Conservation (phyloP, 64 coral and sea anemone genomes). For the Hydrozoanthus tunicans region DNA sequence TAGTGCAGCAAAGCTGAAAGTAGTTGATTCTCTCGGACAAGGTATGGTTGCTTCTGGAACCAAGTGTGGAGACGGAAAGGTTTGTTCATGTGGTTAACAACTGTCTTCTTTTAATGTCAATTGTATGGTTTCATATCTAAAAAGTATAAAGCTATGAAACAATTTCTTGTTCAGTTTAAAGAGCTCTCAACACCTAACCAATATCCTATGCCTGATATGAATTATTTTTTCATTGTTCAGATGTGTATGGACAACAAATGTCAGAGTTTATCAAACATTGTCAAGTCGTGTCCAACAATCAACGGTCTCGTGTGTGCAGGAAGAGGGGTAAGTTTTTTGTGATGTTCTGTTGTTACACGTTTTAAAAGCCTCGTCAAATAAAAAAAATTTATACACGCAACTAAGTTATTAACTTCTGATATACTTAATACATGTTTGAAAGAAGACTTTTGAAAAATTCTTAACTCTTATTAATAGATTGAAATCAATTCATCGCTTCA, state of each 20-base stretch:
- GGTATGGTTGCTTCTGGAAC: slow-evolving; percentile 49
- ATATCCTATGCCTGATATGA: no score
- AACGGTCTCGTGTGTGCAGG: background rate
- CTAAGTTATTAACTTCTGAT: no score
- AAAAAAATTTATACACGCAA: no score
- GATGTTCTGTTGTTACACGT: no score
- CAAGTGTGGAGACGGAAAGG: slow-evolving; percentile 24
- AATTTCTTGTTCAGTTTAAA: no score
- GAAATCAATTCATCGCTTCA: no score
- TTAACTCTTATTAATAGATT: no score
- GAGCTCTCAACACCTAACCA: no score
- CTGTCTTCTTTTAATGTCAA: background rate
- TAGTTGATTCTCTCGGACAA: background rate
- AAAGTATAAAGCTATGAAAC: background rate
- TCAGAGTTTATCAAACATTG: background rate
- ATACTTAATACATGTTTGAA: no score
- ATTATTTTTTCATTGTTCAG: background rate
- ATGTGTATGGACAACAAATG: slow-evolving; percentile 5
- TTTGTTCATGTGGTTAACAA: background rate
- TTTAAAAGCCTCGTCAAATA: no score
- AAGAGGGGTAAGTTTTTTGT: background rate
- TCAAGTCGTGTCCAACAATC: background rate
- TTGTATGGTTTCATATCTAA: background rate
- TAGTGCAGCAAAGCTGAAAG: no score
- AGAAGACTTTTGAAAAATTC: no score